Conservation (phyloP, 2,888 invertebrate genomes). For the Agrypnus murinus region DNA sequence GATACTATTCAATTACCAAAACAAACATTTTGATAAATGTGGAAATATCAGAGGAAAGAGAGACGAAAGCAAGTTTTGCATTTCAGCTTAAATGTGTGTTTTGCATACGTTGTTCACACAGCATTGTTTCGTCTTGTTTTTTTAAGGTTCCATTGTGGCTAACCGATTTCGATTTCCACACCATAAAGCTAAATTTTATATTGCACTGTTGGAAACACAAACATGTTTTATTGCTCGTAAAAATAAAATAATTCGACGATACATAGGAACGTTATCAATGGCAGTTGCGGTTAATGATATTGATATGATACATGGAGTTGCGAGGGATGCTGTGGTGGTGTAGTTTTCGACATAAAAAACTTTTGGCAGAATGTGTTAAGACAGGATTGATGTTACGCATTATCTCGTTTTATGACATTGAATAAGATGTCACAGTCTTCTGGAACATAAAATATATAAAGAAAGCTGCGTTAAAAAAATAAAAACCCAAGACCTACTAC, state of each 20-base stretch:
- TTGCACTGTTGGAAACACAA: slow-evolving; percentile 34
- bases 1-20: slow-evolving; percentile 18
- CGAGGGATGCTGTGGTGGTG: too few relatives aligned
- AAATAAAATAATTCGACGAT: slow-evolving; percentile 35
- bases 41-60: too few relatives aligned
- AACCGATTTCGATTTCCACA: slow-evolving; percentile 34
- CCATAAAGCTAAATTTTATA: slow-evolving; percentile 40
- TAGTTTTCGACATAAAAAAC: neutral
- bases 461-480: too few relatives aligned
- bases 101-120: slow-evolving; percentile 11
- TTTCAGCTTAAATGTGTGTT: neutral
- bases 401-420: too few relatives aligned
- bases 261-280: slow-evolving; percentile 30
- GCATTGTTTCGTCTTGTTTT: slow-evolving; percentile 1
- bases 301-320: slow-evolving; percentile 22
- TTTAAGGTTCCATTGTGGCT: neutral
- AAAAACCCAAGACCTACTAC: too few relatives aligned
- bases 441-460: too few relatives aligned
- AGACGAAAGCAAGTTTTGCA: neutral
- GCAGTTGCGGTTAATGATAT: slow-evolving; percentile 34
- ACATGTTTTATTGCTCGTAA: slow-evolving; percentile 43
- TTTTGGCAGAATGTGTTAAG: neutral
- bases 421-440: too few relatives aligned
- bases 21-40: slow-evolving; percentile 1
- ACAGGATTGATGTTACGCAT: too few relatives aligned